These are phyloP conservation scores for Heteropelma amictum DNA, from an alignment of 2,888 invertebrate genomes.

Conservation along the genomic window DNA sequence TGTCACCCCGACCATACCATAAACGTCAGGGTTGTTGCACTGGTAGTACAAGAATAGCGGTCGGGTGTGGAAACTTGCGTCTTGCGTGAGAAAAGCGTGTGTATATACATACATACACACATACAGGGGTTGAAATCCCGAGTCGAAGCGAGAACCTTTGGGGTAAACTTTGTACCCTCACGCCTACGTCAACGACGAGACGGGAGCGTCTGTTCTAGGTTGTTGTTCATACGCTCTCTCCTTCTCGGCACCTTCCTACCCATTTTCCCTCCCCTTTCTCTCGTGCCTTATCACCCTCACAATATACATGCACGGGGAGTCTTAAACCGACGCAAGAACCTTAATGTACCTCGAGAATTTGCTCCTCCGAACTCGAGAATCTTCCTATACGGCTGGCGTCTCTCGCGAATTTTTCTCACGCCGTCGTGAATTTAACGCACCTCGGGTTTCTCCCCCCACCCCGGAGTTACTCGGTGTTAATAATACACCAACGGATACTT, in stretches of 20 bases:
- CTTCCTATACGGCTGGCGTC: constrained; percentile 40
- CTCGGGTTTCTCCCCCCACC: not conserved
- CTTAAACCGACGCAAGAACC: constrained; percentile 60
- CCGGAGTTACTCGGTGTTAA: constrained; percentile 1
- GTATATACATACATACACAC: not conserved
- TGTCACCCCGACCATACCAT: constrained; percentile 72
- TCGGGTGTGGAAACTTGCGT: constrained; percentile 63
- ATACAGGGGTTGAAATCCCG: constrained; percentile 30
- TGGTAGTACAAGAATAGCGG: constrained; percentile 60
- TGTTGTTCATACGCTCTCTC: constrained; percentile 39
- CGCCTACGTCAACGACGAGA: constrained; percentile 26
- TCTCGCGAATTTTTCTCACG: constrained; percentile 42
- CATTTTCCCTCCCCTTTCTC: not conserved
- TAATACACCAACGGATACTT: constrained; percentile 8
- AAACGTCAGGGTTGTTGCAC: constrained; percentile 66
- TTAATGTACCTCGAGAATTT: constrained; percentile 62
- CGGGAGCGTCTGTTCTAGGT: constrained; percentile 31
- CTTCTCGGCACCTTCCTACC: not conserved
- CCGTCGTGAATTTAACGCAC: constrained; percentile 16
- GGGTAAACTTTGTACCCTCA: constrained; percentile 40
- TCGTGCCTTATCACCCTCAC: constrained; percentile 35
- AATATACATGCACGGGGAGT: constrained; percentile 36
- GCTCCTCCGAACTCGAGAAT: constrained; percentile 53
- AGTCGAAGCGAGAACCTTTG: constrained; percentile 28
- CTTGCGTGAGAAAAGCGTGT: constrained; percentile 61